Evolutionary conservation across 1,140 invertebrate genomes (phyloP), one percentile per base, ranked within the genome.

Genomic region (Babylonia areolata): DNA sequence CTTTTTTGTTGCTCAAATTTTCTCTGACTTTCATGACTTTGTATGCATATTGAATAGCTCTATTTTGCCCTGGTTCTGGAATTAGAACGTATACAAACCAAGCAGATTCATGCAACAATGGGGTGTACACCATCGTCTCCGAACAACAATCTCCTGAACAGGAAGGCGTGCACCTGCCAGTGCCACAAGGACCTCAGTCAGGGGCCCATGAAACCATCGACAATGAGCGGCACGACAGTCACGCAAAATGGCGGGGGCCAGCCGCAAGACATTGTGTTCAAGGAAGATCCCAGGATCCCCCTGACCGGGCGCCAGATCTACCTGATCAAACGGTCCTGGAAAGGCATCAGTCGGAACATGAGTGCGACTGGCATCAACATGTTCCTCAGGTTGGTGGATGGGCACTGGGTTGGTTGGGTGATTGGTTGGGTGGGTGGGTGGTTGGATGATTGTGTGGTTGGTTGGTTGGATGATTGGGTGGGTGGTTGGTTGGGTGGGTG

Each of bases 281-380:
- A 58, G n/a, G 71, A 78, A n/a, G 87, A 88, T n/a, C 69, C 79
- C 6, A 11, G 87, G 46, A 95, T 98, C 86, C 97, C 97, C 0
- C 95, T 98, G 33, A 97, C 96, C 1, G 97, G 97, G 11, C 96
- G 96, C 91, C 97, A 98, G 95, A 97, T 97, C 93, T 98, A 97
- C 93, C 96, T 95, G 85, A 97, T 98, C 95, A 95, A 97, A 64
- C 97, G 97, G 3, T 97, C 97, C 28, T 98, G 97, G 97, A 98
- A 97, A 93, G 97, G 96, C 6, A 97, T 98, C 87, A 96, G 96
- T 73, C 96, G 97, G 88, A 97, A 97, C 1, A 97, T 98, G 95
- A 97, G 97, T 94, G 96, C 96, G 28, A 98, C 97, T 46, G 97
- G 97, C 31, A 96, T 98, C 88, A 96, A 96, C 94, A 98, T 98